These are phyloP conservation scores for Lophura swinhoii DNA, from an alignment of 2,797 vertebrate genomes.

Conservation along the genomic window DNA sequence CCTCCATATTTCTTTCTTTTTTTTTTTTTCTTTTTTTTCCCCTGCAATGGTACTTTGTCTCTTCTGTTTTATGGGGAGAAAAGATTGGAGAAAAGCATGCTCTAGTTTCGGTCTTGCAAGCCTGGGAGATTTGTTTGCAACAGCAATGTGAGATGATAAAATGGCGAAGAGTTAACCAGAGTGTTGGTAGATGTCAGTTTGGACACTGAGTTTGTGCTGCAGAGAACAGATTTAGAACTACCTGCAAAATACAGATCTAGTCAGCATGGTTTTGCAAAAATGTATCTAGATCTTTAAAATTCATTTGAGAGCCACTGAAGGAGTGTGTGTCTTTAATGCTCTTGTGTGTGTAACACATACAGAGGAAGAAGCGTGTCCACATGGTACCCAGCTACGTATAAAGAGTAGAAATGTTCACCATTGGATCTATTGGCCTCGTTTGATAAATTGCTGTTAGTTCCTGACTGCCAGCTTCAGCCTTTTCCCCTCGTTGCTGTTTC, in stretches of 20 bases:
- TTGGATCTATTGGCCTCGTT: background rate
- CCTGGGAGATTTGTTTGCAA: background rate
- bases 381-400: accelerated
- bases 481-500: background rate
- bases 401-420: background rate
- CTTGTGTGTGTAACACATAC: accelerated
- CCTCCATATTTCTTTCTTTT: background rate
- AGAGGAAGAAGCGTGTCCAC: accelerated
- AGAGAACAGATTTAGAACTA: background rate
- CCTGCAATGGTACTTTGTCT: background rate
- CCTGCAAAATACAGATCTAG: background rate
- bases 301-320: background rate
- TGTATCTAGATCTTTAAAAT: background rate
- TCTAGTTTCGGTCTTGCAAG: background rate
- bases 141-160: background rate
- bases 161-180: accelerated
- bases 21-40: background rate
- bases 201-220: background rate
- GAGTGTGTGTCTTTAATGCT: accelerated
- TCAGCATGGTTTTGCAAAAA: background rate
- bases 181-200: background rate
- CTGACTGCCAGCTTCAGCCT: background rate
- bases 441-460: background rate
- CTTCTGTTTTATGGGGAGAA: background rate
- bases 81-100: background rate